Evolutionary conservation across 2,113 vertebrate genomes (phyloP), one percentile per base, ranked within the genome.

Genomic region (Oryzias javanicus): DNA sequence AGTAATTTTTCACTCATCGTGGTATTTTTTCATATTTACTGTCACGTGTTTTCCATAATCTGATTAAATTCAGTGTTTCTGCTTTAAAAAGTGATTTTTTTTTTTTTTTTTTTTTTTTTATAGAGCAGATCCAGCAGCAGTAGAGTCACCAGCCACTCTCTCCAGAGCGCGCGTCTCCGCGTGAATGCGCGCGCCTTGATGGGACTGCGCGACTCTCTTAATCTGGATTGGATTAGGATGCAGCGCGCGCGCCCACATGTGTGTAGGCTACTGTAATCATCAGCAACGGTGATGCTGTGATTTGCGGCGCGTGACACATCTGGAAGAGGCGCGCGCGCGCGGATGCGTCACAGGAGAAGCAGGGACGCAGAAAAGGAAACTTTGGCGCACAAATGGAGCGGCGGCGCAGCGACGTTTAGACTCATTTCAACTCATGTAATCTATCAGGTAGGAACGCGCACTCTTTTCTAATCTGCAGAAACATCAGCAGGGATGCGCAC

Each of bases 221-320:
- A 91, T 88, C 89, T 88, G 89, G 89, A 91, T 91, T 92, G 89
- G 89, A 92, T 91, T 92, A 90, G 56, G 71, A 70, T 73, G 72
- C 72, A 73, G 66, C 57, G 44, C 53, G 54, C 73, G 82, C 71
- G 78, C 58, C n/a, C n/a, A n/a, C n/a, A n/a, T n/a, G n/a, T n/a
- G 79, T 60, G 82, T 63, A 80, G n/a, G n/a, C n/a, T n/a, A n/a
- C 72, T 55, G 80, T 90, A 90, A 89, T 89, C 22, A 27, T 27
- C 90, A 79, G 77, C 78, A n/a, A 69, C 69, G 86, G 74, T 75
- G 76, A 76, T 22, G 77, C 84, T 83, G 81, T 81, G 80, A 88
- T 78, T 70, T 76, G 77, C 74, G 3, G 74, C 67, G 61, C 80
- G 60, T 76, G 67, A 83, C 88, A 86, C 85, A 91, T 90, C 88